These are phyloP conservation scores for Clivina fossor DNA, from an alignment of 2,888 invertebrate genomes.

Conservation along the genomic window DNA sequence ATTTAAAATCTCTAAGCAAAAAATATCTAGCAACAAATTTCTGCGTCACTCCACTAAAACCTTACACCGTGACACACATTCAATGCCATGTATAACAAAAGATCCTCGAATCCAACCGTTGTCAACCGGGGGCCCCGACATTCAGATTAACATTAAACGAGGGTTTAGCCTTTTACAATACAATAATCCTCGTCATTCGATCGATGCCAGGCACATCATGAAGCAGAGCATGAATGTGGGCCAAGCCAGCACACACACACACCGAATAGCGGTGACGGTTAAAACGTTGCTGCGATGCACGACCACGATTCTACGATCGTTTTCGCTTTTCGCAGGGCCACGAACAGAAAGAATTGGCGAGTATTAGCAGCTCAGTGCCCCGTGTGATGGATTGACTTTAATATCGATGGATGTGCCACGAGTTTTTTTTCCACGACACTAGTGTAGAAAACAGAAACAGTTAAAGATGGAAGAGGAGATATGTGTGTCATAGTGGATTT, in stretches of 20 bases:
- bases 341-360: slow-evolving; percentile 15
- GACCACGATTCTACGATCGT: background rate
- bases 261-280: too few relatives aligned
- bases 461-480: too few relatives aligned
- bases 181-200: slow-evolving; percentile 20
- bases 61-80: too few relatives aligned
- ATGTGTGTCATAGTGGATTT: too few relatives aligned
- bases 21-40: too few relatives aligned
- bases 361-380: slow-evolving; percentile 7
- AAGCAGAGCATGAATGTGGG: slow-evolving; percentile 5
- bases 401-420: slow-evolving; percentile 11
- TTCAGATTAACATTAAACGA: slow-evolving; percentile 23
- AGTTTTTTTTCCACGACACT: too few relatives aligned
- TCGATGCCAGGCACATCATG: slow-evolving; percentile 26
- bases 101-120: too few relatives aligned
- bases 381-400: slow-evolving; percentile 26
- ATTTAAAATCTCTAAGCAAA: too few relatives aligned
- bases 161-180: slow-evolving; percentile 26
- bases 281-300: background rate
- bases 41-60: too few relatives aligned
- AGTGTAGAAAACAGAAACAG: too few relatives aligned
- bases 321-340: slow-evolving; percentile 2
- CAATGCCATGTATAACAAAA: too few relatives aligned
- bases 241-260: too few relatives aligned
- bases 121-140: slow-evolving; percentile 15